phyloP scores from a whole-genome alignment of 2,113 vertebrate species.

The Bufo gargarizans region DNA sequence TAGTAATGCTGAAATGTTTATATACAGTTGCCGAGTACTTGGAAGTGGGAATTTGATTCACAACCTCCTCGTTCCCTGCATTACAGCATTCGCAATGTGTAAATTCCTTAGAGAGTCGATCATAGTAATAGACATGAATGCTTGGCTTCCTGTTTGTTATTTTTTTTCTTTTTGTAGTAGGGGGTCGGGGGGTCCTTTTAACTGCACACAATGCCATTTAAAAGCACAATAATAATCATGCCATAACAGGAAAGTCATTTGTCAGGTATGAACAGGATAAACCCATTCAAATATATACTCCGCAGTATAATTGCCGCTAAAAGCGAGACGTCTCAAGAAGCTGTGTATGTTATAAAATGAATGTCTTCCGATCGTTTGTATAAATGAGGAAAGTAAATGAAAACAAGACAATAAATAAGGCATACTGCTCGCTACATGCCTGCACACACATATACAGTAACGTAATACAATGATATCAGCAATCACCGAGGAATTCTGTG shows the following conservation, averaged over 20 bases:
- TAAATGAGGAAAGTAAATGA: slow-evolving; percentile 22
- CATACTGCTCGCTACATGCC: neutral
- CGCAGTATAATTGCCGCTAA: neutral
- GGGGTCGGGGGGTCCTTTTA: neutral
- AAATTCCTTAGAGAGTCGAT: slow-evolving; percentile 23
- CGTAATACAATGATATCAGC: neutral
- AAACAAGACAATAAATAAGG: slow-evolving; percentile 51
- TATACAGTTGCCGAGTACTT: slow-evolving; percentile 18
- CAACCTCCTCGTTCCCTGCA: neutral
- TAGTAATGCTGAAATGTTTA: slow-evolving; percentile 21
- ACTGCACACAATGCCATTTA: slow-evolving; percentile 21
- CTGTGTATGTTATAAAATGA: slow-evolving; percentile 36
- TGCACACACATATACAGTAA: neutral
- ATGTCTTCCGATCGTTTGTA: slow-evolving; percentile 39
- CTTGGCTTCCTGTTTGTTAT: slow-evolving; percentile 31
- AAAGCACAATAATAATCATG: slow-evolving; percentile 30
- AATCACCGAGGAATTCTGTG: neutral
- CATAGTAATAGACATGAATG: slow-evolving; percentile 18
- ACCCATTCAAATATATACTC: slow-evolving; percentile 27
- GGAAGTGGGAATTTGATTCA: slow-evolving; percentile 11
- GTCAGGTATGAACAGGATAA: slow-evolving; percentile 43
- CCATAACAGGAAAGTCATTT: slow-evolving; percentile 47
- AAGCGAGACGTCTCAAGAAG: slow-evolving; percentile 27
- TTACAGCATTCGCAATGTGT: neutral
- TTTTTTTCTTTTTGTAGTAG: slow-evolving; percentile 29